A percentile compares a stretch with the other conserved stretches of the same genome.
These are phyloP conservation scores for Hydrotaea cyrtoneurina DNA, from an alignment of 2,888 invertebrate genomes.

Conservation along the genomic window DNA sequence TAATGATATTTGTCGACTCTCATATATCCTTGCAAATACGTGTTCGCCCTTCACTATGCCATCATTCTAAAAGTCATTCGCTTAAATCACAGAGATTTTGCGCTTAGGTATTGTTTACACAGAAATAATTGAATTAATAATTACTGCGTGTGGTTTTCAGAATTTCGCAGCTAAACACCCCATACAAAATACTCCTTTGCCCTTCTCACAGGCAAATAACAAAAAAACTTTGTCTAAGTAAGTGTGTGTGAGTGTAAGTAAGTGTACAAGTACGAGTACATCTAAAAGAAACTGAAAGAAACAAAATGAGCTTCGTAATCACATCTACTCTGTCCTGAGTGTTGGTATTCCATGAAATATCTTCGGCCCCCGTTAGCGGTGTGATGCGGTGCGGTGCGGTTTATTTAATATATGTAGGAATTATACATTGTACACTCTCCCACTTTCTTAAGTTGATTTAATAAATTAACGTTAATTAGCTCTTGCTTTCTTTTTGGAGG, in stretches of 20 bases:
- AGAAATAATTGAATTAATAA: conserved; percentile 80
- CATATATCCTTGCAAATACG: too few species aligned
- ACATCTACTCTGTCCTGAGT: conserved; percentile 43
- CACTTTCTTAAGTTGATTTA: conserved; percentile 74
- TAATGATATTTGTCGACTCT: too few species aligned
- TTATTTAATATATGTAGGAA: conserved; percentile 15
- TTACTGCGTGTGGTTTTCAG: conserved; percentile 80
- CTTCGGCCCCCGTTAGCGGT: background rate
- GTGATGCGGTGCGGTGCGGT: background rate
- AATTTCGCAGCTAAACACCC: conserved; percentile 76
- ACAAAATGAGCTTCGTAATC: conserved; percentile 48
- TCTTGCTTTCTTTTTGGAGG: conserved; percentile 50
- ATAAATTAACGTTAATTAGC: conserved; percentile 80
- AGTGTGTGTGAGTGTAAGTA: conserved; percentile 12
- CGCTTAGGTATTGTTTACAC: conserved; percentile 75
- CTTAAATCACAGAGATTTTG: conserved; percentile 5
- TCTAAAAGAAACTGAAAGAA: too few species aligned
- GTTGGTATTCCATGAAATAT: conserved; percentile 42
- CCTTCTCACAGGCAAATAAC: conserved; percentile 30
- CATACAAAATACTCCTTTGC: background rate
- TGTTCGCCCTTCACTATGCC: background rate
- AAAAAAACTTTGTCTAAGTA: conserved; percentile 52
- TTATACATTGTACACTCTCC: conserved; percentile 30
- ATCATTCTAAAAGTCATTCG: background rate
- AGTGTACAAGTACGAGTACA: too few species aligned